Conservation (phyloP, 2,797 vertebrate species). For the Centropyge bicolor region DNA sequence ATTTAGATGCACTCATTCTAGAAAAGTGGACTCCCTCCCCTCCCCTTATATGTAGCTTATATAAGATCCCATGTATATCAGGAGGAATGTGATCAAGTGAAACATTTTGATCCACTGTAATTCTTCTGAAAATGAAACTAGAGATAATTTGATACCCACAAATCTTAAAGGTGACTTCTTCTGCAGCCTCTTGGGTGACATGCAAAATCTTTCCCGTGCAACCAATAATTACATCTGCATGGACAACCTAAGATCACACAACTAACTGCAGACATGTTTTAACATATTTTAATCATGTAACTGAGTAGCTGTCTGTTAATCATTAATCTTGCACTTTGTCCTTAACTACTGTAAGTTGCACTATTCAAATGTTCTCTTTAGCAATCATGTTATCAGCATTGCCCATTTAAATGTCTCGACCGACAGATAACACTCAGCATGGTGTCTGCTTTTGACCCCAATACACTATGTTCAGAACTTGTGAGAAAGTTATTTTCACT, state of each 20-base stretch:
- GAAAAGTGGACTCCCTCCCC: neutral
- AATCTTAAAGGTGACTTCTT: neutral
- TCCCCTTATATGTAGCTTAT: neutral
- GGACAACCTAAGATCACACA: neutral
- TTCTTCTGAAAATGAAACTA: neutral
- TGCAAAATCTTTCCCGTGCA: neutral
- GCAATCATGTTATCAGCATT: neutral
- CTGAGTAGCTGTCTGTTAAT: neutral
- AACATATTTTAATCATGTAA: neutral
- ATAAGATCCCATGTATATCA: neutral
- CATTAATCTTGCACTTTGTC: neutral
- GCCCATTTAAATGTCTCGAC: neutral
- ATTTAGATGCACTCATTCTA: neutral
- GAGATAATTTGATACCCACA: neutral
- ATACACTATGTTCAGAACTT: neutral
- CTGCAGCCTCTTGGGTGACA: neutral
- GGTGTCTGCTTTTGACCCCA: neutral
- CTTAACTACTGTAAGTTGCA: neutral
- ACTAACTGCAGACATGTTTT: neutral
- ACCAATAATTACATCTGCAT: neutral
- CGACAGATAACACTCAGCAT: neutral
- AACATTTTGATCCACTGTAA: neutral
- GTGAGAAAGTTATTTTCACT: neutral
- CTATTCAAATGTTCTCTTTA: slow-evolving; percentile 19
- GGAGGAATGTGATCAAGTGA: neutral